phyloP scores from a whole-genome alignment of 2,888 invertebrate species.

The Gryllus longicercus region DNA sequence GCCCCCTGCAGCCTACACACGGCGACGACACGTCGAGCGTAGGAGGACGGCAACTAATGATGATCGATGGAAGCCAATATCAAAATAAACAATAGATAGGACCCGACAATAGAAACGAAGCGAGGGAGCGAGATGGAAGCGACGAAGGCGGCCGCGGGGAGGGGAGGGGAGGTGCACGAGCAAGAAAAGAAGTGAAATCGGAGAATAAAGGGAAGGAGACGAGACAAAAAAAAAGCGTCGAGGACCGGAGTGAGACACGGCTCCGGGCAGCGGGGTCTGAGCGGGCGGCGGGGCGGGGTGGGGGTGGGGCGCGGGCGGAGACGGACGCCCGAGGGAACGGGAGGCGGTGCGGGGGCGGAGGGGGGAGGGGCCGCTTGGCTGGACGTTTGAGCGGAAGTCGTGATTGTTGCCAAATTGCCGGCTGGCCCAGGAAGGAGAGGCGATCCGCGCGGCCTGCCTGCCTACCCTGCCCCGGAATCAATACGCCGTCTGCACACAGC shows the following conservation, averaged over 20 bases:
- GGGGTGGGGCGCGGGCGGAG: background rate
- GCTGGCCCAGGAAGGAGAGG: constrained; percentile 23
- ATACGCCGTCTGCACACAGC: constrained; percentile 28
- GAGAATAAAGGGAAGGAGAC: background rate
- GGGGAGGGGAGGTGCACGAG: background rate
- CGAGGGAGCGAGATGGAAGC: background rate
- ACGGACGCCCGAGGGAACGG: constrained; percentile 6
- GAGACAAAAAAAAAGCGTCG: background rate
- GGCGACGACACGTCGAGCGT: background rate
- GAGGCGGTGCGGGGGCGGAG: background rate
- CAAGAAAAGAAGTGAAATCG: background rate
- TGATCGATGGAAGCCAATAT: background rate
- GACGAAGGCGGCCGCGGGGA: background rate
- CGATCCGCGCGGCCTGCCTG: constrained; percentile 24
- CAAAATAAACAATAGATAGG: background rate
- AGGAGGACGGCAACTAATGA: background rate
- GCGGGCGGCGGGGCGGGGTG: constrained; percentile 12
- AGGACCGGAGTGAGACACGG: background rate
- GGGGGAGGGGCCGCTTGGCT: background rate
- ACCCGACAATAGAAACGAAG: background rate
- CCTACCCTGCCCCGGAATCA: constrained; percentile 33
- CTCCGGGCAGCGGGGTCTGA: background rate
- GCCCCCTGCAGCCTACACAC: too few relatives aligned
- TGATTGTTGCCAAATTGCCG: constrained; percentile 38
- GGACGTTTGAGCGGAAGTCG: constrained; percentile 32